Evolutionary conservation across 2,888 invertebrate species (phyloP), one percentile per base, ranked within the genome.

Genomic region (Nezara viridula): DNA sequence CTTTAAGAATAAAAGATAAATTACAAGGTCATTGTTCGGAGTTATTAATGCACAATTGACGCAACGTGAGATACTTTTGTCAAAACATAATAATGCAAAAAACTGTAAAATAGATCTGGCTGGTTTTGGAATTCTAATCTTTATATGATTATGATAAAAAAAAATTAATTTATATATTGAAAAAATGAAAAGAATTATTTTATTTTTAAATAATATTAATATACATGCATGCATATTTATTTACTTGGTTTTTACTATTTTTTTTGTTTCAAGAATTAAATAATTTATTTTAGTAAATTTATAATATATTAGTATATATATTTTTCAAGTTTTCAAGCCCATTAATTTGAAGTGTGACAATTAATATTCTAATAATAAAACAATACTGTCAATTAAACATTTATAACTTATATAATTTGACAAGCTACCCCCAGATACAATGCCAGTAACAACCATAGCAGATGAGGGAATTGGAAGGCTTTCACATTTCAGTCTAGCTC

Each of bases 381-480:
- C 16, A 19, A 73, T 37, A 73, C 19, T 10, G 37, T 19, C 10
- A 81, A 81, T 81, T 44, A 81, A 44, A 44, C 40, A n/a, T 14
- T 12, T 14, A 37, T n/a, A 81, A 81, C 40, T 81, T 81, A 81
- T 44, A 81, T 81, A 81, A 81, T 81, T 81, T 81, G 81, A 44
- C 81, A 81, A 55, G 86, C 37, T 86, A 47, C n/a, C 86, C 50
- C n/a, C 12, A 86, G 52, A 86, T 40, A 86, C 60, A 86, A 40
- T 86, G 86, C 32, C 86, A 52, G n/a, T 86, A 86, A 86, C 60
- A 86, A 40, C 86, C 86, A 86, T 86, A 52, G 86, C 55, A 50
- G 86, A 86, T 55, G 16, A 86, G 81, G 81, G 44, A 81, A 81
- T n/a, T 47, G 32, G 49, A 86, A 32, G 55, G 52, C 86, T 86